Percentiles rank a stretch among this genome's conserved stretches.
These are phyloP conservation scores for Laodelphax striatellus DNA, from an alignment of 1,140 invertebrate species.

Conservation along the genomic window DNA sequence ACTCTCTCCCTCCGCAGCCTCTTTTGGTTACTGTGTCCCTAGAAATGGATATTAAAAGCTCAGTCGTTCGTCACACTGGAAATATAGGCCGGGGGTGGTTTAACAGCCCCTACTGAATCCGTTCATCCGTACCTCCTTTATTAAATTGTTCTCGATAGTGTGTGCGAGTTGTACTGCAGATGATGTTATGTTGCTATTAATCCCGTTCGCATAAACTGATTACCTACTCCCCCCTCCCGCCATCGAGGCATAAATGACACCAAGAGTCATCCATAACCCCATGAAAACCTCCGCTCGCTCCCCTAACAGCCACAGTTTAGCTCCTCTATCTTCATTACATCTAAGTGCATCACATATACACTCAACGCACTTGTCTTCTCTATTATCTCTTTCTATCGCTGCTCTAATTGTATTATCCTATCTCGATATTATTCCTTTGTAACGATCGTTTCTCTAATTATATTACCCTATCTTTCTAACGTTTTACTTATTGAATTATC, in stretches of 20 bases:
- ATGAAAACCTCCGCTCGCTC: no score
- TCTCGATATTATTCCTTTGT: no score
- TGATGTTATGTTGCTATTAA: slow-evolving; percentile 1
- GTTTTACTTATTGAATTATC: no score
- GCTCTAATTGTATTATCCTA: no score
- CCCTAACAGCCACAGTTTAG: no score
- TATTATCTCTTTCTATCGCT: no score
- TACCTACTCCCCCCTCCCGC: neutral
- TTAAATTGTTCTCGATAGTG: slow-evolving; percentile 7
- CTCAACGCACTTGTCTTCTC: no score
- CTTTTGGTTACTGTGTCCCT: neutral
- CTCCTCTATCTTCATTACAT: neutral
- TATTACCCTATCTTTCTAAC: no score
- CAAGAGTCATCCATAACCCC: no score
- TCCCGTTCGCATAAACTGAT: neutral
- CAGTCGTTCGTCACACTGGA: slow-evolving; percentile 6
- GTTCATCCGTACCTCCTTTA: neutral
- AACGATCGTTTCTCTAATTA: no score
- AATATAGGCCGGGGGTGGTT: neutral
- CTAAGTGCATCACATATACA: neutral
- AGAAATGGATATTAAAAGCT: slow-evolving; percentile 7
- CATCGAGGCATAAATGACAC: neutral
- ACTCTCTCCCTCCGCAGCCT: no score
- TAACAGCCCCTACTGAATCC: neutral
- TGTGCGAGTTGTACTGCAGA: neutral